These are phyloP conservation scores for Aphelocoma coerulescens DNA, from an alignment of 2,113 vertebrate genomes.

Conservation along the genomic window DNA sequence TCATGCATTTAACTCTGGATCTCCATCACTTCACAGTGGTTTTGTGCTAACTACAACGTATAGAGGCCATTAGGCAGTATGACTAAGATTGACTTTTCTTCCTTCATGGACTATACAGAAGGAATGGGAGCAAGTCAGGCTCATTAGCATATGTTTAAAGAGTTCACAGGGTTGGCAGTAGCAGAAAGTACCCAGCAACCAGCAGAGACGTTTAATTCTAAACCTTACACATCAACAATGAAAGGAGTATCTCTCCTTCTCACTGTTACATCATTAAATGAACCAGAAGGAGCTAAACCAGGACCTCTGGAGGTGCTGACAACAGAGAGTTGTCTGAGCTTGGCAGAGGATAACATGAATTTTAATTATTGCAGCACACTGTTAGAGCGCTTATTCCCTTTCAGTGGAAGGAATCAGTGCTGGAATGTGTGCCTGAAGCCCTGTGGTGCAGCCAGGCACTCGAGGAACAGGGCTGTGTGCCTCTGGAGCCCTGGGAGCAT, in stretches of 20 bases:
- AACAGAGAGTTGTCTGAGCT: conserved; percentile 1
- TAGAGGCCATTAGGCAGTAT: conserved; percentile 41
- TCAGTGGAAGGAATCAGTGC: background rate
- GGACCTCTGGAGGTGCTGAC: conserved; percentile 52
- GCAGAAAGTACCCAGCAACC: conserved; percentile 46
- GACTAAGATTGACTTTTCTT: conserved; percentile 53
- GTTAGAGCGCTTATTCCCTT: background rate
- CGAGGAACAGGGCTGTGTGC: background rate
- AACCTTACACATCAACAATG: conserved; percentile 37
- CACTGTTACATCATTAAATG: conserved; percentile 27
- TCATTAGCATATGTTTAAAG: conserved; percentile 59
- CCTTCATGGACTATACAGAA: conserved; percentile 53
- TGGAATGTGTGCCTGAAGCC: background rate
- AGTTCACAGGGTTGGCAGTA: conserved; percentile 35
- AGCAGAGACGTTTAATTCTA: conserved; percentile 49
- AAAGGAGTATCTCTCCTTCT: conserved; percentile 13
- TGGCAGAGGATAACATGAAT: background rate
- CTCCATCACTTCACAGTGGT: background rate
- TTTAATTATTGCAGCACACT: background rate
- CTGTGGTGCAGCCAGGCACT: background rate
- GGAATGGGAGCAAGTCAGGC: background rate
- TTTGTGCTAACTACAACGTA: conserved; percentile 47
- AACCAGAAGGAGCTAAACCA: conserved; percentile 32
- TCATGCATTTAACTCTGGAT: conserved; percentile 49
- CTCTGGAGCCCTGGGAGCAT: background rate